A percentile compares a stretch with the other conserved stretches of the same genome.
phyloP scores from a whole-genome alignment of 2,888 invertebrate species.

The Drosophila subsilvestris region DNA sequence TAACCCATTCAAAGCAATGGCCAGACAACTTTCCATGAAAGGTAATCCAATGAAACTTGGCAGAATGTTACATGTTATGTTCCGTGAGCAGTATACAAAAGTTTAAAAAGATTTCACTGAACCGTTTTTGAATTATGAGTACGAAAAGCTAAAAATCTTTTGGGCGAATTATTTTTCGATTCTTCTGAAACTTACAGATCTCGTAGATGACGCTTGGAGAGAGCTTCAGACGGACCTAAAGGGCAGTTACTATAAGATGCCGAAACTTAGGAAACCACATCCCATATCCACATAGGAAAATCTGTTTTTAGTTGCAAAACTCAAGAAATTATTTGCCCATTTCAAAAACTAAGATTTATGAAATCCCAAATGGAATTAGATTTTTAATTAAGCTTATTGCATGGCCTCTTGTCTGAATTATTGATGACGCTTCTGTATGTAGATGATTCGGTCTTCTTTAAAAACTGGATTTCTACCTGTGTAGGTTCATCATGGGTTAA shows the following conservation, averaged over 20 bases:
- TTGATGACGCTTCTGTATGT: not conserved
- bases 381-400: not conserved
- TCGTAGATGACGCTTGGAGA: not conserved
- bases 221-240: not conserved
- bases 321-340: not conserved
- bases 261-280: not conserved
- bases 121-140: not conserved
- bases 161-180: not conserved
- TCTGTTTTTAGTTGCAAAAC: not conserved
- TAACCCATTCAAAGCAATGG: constrained; percentile 1
- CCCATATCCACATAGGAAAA: not conserved
- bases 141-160: not conserved
- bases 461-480: not conserved
- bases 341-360: not conserved
- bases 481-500: constrained; percentile 29
- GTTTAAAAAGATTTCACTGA: not conserved
- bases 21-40: not conserved
- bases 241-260: not conserved
- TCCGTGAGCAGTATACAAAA: not conserved
- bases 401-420: not conserved
- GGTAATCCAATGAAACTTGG: not conserved
- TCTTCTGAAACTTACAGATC: not conserved
- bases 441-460: not conserved
- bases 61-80: not conserved
- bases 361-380: not conserved